Evolutionary conservation across 2,113 vertebrate genomes (phyloP).

Genomic region (Larimichthys crocea): DNA sequence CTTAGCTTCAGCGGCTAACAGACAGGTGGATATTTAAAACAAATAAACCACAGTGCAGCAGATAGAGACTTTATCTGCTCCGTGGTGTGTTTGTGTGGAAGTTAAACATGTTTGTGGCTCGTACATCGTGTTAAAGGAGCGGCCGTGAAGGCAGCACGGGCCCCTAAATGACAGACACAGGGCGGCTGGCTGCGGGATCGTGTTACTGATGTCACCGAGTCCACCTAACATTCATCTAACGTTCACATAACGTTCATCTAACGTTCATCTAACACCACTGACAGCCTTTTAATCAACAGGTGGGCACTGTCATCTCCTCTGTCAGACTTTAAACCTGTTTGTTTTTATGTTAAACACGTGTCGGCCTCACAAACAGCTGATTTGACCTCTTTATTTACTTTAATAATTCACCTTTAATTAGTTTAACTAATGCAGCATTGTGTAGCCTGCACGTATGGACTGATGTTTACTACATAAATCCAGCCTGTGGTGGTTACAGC

Average conservation of each 20-base stretch:
- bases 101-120: fast-evolving
- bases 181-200: constrained; percentile 14
- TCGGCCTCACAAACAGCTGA: background rate
- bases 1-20: constrained; percentile 15
- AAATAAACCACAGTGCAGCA: fast-evolving
- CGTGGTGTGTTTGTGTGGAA: fast-evolving
- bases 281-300: too few species aligned
- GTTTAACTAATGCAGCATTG: background rate
- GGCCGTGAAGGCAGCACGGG: constrained; percentile 9
- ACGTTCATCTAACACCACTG: background rate
- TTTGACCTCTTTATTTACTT: background rate
- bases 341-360: background rate
- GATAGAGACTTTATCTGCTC: fast-evolving
- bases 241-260: too few species aligned
- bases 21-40: background rate
- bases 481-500: background rate
- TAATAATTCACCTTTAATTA: too few species aligned
- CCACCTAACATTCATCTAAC: background rate
- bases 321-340: too few species aligned
- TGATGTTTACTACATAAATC: background rate
- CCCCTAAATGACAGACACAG: constrained; percentile 42
- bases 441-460: background rate
- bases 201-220: constrained; percentile 29
- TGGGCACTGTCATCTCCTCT: background rate
- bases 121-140: fast-evolving